These are phyloP conservation scores for Cataglyphis livida DNA, from an alignment of 2,888 invertebrate species.

Conservation along the genomic window DNA sequence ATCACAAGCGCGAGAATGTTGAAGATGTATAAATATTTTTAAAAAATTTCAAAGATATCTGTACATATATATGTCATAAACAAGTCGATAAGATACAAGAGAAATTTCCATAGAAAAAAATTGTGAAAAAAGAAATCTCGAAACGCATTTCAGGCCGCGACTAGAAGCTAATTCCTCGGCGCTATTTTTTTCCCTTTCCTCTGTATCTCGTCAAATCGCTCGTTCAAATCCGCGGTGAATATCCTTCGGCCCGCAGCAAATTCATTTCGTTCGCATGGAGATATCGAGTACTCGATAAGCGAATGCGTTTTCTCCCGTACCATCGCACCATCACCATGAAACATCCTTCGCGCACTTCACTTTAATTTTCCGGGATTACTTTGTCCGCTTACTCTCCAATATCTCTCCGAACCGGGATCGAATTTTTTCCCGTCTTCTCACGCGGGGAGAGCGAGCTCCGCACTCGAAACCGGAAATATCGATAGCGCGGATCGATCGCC, in stretches of 20 bases:
- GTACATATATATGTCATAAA: background rate
- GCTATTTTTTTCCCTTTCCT: background rate
- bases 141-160: background rate
- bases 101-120: background rate
- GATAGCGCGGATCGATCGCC: constrained; percentile 28
- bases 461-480: background rate
- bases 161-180: constrained; percentile 38
- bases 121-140: background rate
- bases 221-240: background rate
- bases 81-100: background rate
- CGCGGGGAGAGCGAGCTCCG: background rate
- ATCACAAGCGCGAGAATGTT: background rate
- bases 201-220: background rate
- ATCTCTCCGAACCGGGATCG: background rate
- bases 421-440: background rate
- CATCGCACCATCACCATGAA: constrained; percentile 11
- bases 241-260: background rate
- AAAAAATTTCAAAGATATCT: background rate
- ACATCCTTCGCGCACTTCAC: constrained; percentile 17
- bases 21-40: background rate
- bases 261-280: background rate
- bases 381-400: constrained; percentile 2
- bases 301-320: background rate
- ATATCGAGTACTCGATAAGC: background rate
- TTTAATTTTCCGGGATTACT: constrained; percentile 26